These are phyloP conservation scores for Tetragonisca angustula DNA, from an alignment of 2,888 invertebrate species.

Conservation along the genomic window DNA sequence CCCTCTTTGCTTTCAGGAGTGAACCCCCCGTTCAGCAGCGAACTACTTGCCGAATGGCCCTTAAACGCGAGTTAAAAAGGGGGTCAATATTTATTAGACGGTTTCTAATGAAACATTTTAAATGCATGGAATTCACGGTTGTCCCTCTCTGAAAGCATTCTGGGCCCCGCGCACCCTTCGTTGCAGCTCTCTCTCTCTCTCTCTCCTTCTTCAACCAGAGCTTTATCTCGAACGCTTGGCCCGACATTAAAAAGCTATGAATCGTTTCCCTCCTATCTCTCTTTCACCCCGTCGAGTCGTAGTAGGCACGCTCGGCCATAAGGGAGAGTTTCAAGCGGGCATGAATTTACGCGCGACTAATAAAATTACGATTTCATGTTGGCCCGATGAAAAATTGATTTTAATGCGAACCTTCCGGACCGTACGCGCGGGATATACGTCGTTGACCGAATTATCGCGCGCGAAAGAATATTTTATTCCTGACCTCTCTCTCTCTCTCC, in stretches of 20 bases:
- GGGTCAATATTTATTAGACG: constrained; percentile 81
- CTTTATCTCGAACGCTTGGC: constrained; percentile 52
- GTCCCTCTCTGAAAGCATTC: constrained; percentile 52
- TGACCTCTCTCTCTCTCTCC: not conserved
- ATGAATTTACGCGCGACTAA: constrained; percentile 66
- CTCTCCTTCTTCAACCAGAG: constrained; percentile 13
- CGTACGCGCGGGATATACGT: not conserved
- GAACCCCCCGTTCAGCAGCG: constrained; percentile 20
- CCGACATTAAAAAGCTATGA: constrained; percentile 74
- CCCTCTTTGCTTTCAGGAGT: not conserved
- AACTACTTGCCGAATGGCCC: constrained; percentile 67
- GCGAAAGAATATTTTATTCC: not conserved
- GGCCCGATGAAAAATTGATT: constrained; percentile 61
- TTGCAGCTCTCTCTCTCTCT: constrained; percentile 12
- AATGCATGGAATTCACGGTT: constrained; percentile 80
- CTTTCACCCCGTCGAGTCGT: constrained; percentile 45
- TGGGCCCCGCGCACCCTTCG: constrained; percentile 41
- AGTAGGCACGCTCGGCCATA: constrained; percentile 29
- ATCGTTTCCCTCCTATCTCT: constrained; percentile 63
- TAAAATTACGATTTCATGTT: constrained; percentile 70
- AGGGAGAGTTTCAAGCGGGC: constrained; percentile 38
- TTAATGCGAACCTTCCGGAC: constrained; percentile 31
- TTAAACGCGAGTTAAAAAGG: constrained; percentile 76
- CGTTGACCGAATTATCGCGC: not conserved
- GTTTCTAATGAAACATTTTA: constrained; percentile 83